Percentiles rank a stretch among this genome's conserved stretches.
Conservation (phyloP, 2,888 invertebrate species). For the Drosophila testacea region DNA sequence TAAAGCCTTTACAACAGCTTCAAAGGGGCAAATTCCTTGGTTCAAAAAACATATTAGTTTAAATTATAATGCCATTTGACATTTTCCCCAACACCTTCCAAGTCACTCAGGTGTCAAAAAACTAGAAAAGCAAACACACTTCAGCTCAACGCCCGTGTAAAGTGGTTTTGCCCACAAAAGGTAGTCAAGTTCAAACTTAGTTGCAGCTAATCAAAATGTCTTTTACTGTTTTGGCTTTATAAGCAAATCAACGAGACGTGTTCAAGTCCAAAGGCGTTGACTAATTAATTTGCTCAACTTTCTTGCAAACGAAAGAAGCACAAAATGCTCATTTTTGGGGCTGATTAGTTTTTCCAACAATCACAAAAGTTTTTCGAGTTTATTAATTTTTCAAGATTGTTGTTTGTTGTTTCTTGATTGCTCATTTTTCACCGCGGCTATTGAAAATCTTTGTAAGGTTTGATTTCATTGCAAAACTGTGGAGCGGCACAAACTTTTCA, state of each 20-base stretch:
- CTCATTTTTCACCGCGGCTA: constrained; percentile 28
- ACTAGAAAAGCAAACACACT: constrained; percentile 23
- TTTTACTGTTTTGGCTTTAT: constrained; percentile 43
- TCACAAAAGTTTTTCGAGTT: constrained; percentile 53
- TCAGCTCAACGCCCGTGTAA: constrained; percentile 9
- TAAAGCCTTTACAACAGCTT: constrained; percentile 9
- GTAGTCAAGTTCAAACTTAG: constrained; percentile 46
- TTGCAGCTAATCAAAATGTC: constrained; percentile 59
- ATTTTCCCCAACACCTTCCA: constrained; percentile 13
- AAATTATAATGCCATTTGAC: constrained; percentile 55
- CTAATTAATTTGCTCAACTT: constrained; percentile 75
- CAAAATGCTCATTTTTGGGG: constrained; percentile 41
- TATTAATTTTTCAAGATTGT: constrained; percentile 55
- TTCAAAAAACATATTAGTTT: constrained; percentile 54
- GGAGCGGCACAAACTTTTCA: background rate
- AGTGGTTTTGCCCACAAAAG: background rate
- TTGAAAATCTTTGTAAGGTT: constrained; percentile 21
- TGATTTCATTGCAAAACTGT: constrained; percentile 1
- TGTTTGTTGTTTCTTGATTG: constrained; percentile 31
- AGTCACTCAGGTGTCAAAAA: constrained; percentile 45
- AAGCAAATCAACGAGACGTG: constrained; percentile 44
- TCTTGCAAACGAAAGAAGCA: constrained; percentile 23
- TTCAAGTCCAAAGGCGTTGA: constrained; percentile 12
- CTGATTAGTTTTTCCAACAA: constrained; percentile 47
- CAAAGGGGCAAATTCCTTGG: constrained; percentile 4